Conservation (phyloP, 1,140 invertebrate genomes). For the Zaprionus taronus region DNA sequence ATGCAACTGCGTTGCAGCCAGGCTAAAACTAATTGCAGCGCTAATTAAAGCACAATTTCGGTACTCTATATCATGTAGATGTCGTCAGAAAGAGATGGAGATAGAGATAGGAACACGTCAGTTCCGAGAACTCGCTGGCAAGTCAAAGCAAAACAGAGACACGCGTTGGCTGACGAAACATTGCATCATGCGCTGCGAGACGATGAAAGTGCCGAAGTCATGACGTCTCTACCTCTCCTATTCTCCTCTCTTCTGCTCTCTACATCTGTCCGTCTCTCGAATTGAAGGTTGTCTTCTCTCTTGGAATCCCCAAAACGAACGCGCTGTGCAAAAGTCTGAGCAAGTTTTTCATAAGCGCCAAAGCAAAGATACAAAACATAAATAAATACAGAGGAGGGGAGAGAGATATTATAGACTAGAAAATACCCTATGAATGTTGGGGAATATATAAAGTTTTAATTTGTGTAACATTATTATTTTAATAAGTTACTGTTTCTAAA, state of each 20-base stretch:
- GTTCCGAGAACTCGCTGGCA: constrained; percentile 1
- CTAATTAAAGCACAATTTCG: background rate
- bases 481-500: too few relatives aligned
- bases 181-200: constrained; percentile 67
- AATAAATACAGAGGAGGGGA: constrained; percentile 9
- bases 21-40: background rate
- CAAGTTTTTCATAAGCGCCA: constrained; percentile 60
- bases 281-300: constrained; percentile 56
- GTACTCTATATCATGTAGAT: background rate
- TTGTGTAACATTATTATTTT: too few relatives aligned
- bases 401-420: background rate
- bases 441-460: too few relatives aligned
- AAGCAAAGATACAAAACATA: constrained; percentile 24
- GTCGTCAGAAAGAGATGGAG: background rate
- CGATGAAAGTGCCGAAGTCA: constrained; percentile 67
- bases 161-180: constrained; percentile 69
- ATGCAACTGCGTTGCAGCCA: background rate
- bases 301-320: constrained; percentile 44
- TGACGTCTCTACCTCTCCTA: constrained; percentile 1
- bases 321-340: constrained; percentile 53
- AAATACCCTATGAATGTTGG: background rate
- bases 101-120: constrained; percentile 2
- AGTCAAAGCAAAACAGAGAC: constrained; percentile 39
- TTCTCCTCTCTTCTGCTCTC: background rate
- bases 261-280: constrained; percentile 4